Percentiles rank a stretch among this genome's conserved stretches.
Conservation (phyloP, 2,797 vertebrate genomes). For the Furcifer pardalis region DNA sequence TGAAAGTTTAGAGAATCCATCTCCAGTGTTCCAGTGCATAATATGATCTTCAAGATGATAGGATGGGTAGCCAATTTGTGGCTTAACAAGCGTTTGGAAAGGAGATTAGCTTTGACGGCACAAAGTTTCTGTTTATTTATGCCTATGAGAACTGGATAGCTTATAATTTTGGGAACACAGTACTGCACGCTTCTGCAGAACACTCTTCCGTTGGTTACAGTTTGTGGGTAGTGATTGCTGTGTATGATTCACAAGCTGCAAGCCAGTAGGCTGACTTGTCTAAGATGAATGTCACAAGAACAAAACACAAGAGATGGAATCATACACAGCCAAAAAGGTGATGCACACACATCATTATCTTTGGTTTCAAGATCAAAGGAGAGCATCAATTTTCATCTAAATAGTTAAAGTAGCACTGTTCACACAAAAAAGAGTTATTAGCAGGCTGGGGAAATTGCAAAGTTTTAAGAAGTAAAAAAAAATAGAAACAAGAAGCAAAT, state of each 20-base stretch:
- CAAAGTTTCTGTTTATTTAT: conserved; percentile 72
- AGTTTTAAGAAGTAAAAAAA: not conserved
- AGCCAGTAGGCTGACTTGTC: conserved; percentile 40
- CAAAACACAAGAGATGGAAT: not conserved
- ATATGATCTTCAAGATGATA: conserved; percentile 64
- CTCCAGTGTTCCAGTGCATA: conserved; percentile 54
- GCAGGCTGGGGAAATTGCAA: not conserved
- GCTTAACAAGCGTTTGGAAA: conserved; percentile 64
- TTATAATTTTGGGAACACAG: conserved; percentile 68
- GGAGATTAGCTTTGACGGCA: conserved; percentile 37
- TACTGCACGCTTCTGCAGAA: conserved; percentile 67
- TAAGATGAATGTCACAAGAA: conserved; percentile 10
- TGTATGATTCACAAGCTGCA: conserved; percentile 57
- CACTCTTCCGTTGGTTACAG: conserved; percentile 64
- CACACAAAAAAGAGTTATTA: not conserved
- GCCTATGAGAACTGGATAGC: conserved; percentile 65
- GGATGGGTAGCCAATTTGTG: conserved; percentile 62
- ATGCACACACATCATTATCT: not conserved
- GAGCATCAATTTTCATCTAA: not conserved
- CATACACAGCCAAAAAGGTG: not conserved
- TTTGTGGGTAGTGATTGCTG: conserved; percentile 63
- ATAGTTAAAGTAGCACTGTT: not conserved
- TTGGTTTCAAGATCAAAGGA: not conserved
- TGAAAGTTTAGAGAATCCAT: conserved; percentile 28
- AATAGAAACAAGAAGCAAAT: not conserved